Evolutionary conservation across 92 coral and sea anemone species (phyloP), one percentile per base, ranked within the genome.

Genomic region (Epizoanthus scotinus): DNA sequence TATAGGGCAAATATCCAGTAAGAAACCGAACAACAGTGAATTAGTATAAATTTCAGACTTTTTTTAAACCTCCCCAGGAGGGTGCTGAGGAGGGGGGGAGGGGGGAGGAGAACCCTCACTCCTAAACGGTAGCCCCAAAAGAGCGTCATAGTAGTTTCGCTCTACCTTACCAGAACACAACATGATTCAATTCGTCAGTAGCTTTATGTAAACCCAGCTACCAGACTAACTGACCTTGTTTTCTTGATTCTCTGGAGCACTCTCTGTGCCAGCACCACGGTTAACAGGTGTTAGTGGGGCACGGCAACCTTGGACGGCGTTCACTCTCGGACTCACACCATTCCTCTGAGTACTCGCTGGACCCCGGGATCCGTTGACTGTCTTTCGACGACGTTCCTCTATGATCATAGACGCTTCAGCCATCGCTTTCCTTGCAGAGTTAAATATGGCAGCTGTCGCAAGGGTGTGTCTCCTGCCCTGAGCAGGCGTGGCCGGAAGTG

Each of bases 381-480:
- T 36, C 34, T 24, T 58, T 75, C 68, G 44, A 29, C 81, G 81
- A 6, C 81, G 63, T 42, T 75, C 81, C 29, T 75, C 56, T 12
- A 36, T 19, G 61, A 75, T 75, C 81, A 65, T 75, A 12, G 81
- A 75, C 36, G 67, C 81, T 47, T 75, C 68, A 4, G 81, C 81
- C 63, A 25, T 58, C 19, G 81, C 67, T 34, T 75, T 75, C 55
- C 59, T 75, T 52, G 81, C 81, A 8, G 81, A 75, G 31, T 59
- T 59, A 8, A 75, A 34, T 54, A 75, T 47, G 12, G 67, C 81
- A 38, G 21, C 20, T 26, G 81, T 75, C 24, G 81, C 81, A 20
- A 75, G 81, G 55, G 81, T 75, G 49, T 75, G 67, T 36, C 81
- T 62, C 47, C 81, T 58, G 81, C 26, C 59, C 19, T 28, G 68